Percentiles rank a stretch among this genome's conserved stretches.
phyloP scores from a whole-genome alignment of 2,113 vertebrate species.

The Lophura nycthemera region DNA sequence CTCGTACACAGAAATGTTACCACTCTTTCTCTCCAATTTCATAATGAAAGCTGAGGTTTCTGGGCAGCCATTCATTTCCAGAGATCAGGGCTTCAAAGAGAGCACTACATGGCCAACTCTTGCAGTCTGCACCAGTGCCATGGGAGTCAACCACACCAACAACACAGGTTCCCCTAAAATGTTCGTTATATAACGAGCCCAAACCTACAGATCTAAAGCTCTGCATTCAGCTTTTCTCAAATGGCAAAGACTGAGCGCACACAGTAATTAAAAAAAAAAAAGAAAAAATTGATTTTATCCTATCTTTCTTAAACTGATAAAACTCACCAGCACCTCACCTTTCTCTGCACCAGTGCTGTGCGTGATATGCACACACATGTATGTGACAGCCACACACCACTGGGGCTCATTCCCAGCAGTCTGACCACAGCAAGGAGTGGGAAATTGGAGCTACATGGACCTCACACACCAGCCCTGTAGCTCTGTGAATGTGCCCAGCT shows the following conservation, averaged over 20 bases:
- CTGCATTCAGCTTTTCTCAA: constrained; percentile 18
- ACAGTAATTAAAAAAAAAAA: not conserved
- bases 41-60: not conserved
- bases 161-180: not conserved
- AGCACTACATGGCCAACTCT: not conserved
- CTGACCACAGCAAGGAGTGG: not conserved
- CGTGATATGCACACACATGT: no score
- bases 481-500: not conserved
- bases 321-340: not conserved
- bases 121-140: not conserved
- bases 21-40: not conserved
- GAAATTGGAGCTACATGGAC: not conserved
- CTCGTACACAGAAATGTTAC: not conserved
- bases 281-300: not conserved
- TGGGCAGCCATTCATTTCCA: not conserved
- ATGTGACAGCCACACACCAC: no score
- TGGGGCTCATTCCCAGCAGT: not conserved
- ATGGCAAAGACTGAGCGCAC: not conserved
- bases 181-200: not conserved
- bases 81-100: constrained; percentile 21
- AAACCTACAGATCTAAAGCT: not conserved
- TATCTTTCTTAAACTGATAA: not conserved
- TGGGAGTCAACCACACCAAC: not conserved
- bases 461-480: not conserved
- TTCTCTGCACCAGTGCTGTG: not conserved